These are phyloP conservation scores for Vulpes lagopus DNA, from an alignment of 2,113 vertebrate genomes.

Conservation along the genomic window DNA sequence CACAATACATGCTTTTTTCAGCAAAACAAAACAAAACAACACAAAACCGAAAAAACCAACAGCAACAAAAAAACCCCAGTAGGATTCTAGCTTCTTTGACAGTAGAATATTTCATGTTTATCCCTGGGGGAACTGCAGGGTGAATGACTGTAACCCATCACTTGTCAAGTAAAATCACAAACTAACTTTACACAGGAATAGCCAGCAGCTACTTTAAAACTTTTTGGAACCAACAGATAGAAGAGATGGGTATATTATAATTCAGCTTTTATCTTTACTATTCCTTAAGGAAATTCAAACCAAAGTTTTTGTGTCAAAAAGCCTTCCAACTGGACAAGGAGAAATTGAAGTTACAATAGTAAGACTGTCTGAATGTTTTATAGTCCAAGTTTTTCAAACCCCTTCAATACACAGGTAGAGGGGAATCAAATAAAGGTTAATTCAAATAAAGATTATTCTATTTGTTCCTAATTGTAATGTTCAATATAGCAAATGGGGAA, in stretches of 20 bases:
- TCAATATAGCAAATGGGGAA: neutral
- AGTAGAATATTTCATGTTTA: slow-evolving; percentile 43
- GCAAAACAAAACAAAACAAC: neutral
- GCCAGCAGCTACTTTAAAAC: slow-evolving; percentile 37
- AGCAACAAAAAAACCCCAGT: neutral
- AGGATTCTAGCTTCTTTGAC: slow-evolving; percentile 27
- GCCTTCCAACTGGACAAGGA: neutral
- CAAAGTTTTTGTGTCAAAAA: slow-evolving; percentile 10
- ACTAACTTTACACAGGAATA: slow-evolving; percentile 28
- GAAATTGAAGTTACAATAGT: neutral
- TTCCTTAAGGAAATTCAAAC: neutral
- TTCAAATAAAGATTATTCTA: slow-evolving; percentile 35
- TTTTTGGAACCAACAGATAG: neutral
- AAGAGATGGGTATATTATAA: neutral
- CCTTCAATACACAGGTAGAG: neutral
- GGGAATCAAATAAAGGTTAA: neutral
- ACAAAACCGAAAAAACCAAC: neutral
- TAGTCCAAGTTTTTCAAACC: neutral
- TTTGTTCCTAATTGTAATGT: neutral
- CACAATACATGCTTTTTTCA: neutral
- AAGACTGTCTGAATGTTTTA: neutral
- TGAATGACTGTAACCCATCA: neutral
- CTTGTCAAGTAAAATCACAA: slow-evolving; percentile 30
- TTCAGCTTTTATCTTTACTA: neutral
- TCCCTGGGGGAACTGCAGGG: neutral